Evolutionary conservation across 2,797 vertebrate species (phyloP), one percentile per base, ranked within the genome.

Genomic region (Pelodytes ibericus): DNA sequence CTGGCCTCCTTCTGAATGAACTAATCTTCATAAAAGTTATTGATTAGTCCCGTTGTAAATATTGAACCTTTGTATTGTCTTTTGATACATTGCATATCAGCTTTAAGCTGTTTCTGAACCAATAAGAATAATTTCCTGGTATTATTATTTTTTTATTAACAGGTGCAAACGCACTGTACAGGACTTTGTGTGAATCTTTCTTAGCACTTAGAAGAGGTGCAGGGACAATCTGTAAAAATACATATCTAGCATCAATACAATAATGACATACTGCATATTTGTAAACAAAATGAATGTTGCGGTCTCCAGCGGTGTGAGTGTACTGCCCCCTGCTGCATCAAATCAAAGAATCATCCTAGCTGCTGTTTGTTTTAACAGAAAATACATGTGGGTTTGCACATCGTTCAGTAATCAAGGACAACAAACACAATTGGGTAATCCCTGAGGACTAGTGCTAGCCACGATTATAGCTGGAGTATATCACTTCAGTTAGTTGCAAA

Each of bases 1-100:
- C 87, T 93, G 81, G 79, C 86, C 4, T 82, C 90, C 61, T 93
- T 93, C 60, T 92, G 91, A 89, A 87, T 87, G 82, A 82, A 79
- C 60, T 51, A 29, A 5, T 74, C 16, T 49, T 66, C 27, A 7
- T 41, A 27, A 36, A 10, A 11, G 47, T 26, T 65, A 56, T 29
- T 41, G 29, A 36, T 68, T 58, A 36, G 5, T 39, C 59, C 27
- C 7, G 44, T 47, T 30, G 58, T 61, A 22, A 75, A 75, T 39
- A 62, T 58, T 18, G 15, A 41, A 20, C 20, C 25, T 59, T 75
- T 26, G 8, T 53, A 75, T 61, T 68, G 65, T 20, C 36, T 51
- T 53, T 31, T 75, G 51, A 68, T 53, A 53, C 39, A 51, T 60
- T 74, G 31, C 33, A 60, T 65, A 9, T 7, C 33, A 30, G 36